Evolutionary conservation across 2,888 invertebrate genomes (phyloP).

Genomic region (Synergus gifuensis): DNA sequence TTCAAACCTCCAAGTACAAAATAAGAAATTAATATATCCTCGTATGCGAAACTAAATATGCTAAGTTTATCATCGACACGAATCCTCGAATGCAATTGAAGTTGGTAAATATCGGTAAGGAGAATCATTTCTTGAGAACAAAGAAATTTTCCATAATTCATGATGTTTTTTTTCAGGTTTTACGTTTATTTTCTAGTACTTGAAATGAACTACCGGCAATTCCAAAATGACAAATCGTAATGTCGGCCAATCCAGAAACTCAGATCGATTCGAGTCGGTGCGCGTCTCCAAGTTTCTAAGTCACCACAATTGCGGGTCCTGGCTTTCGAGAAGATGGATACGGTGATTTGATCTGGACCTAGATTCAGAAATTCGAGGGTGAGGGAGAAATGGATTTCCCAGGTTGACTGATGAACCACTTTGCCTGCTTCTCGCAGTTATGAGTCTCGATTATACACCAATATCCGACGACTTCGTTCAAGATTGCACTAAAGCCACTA

Average conservation of each 20-base stretch:
- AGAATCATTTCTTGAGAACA: too few species aligned
- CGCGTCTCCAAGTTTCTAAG: slow-evolving; percentile 12
- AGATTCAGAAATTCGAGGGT: slow-evolving; percentile 48
- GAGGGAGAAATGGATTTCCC: slow-evolving; percentile 29
- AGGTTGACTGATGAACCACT: slow-evolving; percentile 59
- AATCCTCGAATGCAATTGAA: too few species aligned
- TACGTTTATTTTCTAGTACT: not conserved
- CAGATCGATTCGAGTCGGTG: not conserved
- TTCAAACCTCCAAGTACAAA: not conserved
- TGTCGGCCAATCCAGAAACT: slow-evolving; percentile 4
- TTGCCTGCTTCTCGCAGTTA: slow-evolving; percentile 53
- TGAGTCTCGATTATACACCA: slow-evolving; percentile 56
- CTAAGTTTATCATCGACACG: too few species aligned
- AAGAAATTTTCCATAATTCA: too few species aligned
- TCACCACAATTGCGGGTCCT: slow-evolving; percentile 30
- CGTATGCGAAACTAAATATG: too few species aligned
- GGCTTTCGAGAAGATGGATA: slow-evolving; percentile 50
- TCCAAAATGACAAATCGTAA: slow-evolving; percentile 16
- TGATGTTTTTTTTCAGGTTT: too few species aligned
- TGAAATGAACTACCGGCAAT: not conserved
- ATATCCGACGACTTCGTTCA: slow-evolving; percentile 47
- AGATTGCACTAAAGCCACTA: slow-evolving; percentile 12
- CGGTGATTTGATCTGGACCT: slow-evolving; percentile 49
- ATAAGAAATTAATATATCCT: too few species aligned
- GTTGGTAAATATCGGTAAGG: too few species aligned